phyloP scores from a whole-genome alignment of 2,888 invertebrate species.

The Cephalotes varians region DNA sequence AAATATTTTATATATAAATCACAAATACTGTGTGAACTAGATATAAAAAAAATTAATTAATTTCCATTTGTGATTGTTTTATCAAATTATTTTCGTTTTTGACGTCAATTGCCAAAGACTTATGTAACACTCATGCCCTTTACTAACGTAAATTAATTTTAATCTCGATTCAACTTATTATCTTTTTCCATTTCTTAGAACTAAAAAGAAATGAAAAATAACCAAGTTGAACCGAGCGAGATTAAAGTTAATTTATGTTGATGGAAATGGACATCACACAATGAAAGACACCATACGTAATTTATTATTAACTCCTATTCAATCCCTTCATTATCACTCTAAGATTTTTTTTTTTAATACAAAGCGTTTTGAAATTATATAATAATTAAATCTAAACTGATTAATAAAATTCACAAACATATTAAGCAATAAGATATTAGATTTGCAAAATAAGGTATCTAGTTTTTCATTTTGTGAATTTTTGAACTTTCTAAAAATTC shows the following conservation, averaged over 20 bases:
- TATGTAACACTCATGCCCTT: too few relatives aligned
- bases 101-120: not conserved
- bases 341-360: not conserved
- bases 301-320: not conserved
- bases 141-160: too few relatives aligned
- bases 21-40: too few relatives aligned
- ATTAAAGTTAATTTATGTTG: too few relatives aligned
- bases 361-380: not conserved
- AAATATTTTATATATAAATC: too few relatives aligned
- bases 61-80: not conserved
- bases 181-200: too few relatives aligned
- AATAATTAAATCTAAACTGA: not conserved
- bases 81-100: not conserved
- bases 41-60: too few relatives aligned
- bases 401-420: not conserved
- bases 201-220: too few relatives aligned
- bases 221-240: too few relatives aligned
- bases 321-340: not conserved
- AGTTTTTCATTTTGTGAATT: not conserved
- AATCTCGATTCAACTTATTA: too few relatives aligned
- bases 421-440: not conserved
- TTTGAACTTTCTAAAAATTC: not conserved
- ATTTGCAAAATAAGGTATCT: not conserved
- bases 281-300: not conserved
- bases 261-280: too few relatives aligned